Evolutionary conservation across 2,888 invertebrate species (phyloP).

Genomic region (Torymus auratus): DNA sequence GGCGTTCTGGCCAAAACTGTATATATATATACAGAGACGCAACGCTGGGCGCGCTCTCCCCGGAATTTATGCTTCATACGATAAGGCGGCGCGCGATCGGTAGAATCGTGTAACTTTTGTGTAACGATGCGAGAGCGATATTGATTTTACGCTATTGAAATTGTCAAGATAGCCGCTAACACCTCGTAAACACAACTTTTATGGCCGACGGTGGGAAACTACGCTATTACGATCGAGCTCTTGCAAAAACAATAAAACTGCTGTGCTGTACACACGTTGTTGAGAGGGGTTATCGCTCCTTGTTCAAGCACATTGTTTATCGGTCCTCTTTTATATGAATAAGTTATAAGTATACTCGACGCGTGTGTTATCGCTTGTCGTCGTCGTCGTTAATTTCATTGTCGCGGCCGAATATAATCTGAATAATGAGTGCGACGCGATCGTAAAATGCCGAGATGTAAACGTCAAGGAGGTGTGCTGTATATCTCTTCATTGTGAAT

Average conservation of each 20-base stretch:
- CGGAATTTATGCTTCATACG: conserved; percentile 4
- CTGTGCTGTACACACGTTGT: no score
- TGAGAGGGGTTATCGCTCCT: not conserved
- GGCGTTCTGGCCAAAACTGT: no score
- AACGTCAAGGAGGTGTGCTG: no score
- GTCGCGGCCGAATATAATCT: no score
- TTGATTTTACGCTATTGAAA: conserved; percentile 43
- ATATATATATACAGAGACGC: not conserved
- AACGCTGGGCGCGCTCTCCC: not conserved
- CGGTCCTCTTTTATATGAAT: not conserved
- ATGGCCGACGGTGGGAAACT: not conserved
- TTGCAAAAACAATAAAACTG: conserved; percentile 7
- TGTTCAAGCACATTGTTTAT: not conserved
- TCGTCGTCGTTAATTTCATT: no score
- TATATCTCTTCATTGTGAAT: no score
- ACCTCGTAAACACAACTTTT: conserved; percentile 44
- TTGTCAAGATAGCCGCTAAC: conserved; percentile 44
- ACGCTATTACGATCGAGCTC: conserved; percentile 6
- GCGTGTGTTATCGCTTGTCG: no score
- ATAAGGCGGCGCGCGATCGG: not conserved
- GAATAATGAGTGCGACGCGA: no score
- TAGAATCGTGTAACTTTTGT: conserved; percentile 12
- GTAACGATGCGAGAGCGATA: conserved; percentile 7
- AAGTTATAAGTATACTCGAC: not conserved
- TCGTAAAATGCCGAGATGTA: no score